Evolutionary conservation across 2,113 vertebrate species (phyloP), one percentile per base, ranked within the genome.

Genomic region (Epinephelus moara): DNA sequence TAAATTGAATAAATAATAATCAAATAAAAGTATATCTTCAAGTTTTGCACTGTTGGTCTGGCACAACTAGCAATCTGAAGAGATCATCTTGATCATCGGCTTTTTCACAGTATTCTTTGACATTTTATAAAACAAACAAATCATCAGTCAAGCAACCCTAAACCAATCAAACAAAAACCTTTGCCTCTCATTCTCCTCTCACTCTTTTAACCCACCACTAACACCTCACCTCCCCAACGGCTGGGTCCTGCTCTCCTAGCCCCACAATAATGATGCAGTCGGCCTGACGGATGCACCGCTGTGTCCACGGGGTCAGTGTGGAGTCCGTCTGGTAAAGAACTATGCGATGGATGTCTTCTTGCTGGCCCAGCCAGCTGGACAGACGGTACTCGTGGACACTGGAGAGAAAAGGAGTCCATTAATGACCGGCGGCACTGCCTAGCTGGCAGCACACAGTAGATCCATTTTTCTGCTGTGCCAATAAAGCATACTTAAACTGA

Each of bases 181-280:
- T 57, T 25, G 3, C 21, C 1, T 21, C 13, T 6, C 9, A 50
- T 17, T 72, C 25, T 45, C n/a, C 13, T 13, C 15, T n/a, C 19
- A 50, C 33, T 5, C 18, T n/a, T 71, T 11, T 47, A 45, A 57
- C 17, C 53, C 30, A 18, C 2, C 11, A 13, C 4, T 2, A 25
- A 47, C 50, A 56, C 1, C 94, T 79, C 86, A 99, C 98, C 97
- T 97, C 96, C 21, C 98, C 98, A 6, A 98, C 97, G 0, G 92
- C 92, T 0, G 98, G 97, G 68, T 99, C 98, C 93, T 97, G 97
- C 78, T 99, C 98, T 0, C 98, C 98, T 37, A 99, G 92, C 15
- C 98, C 98, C n/a, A 99, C 97, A 0, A 99, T 97, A 37, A 99
- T 92, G 95, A 98, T 97, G 94, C 96, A 97, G 93, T 99, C 98